Evolutionary conservation across 2,888 invertebrate genomes (phyloP), one percentile per base, ranked within the genome.

Genomic region (Drosophila paucipuncta): DNA sequence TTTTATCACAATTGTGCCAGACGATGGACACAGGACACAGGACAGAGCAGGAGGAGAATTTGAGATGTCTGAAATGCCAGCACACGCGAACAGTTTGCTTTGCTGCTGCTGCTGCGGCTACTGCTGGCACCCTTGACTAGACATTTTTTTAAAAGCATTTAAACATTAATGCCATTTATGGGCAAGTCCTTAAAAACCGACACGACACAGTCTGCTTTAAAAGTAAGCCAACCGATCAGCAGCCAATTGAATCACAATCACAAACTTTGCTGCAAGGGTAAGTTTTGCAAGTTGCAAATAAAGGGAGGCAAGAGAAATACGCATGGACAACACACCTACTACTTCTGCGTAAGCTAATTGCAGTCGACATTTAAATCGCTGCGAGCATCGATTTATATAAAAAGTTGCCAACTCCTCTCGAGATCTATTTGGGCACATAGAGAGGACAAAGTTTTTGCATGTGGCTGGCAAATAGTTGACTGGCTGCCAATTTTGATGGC

Each of bases 61-160:
- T n/a, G n/a, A 69, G 76, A 84, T 86, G 85, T 83, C 82, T 74
- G 71, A 83, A 75, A 82, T 88, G 88, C 86, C 88, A 54, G 65
- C 86, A 83, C 88, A 84, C 79, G 82, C 81, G 71, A 57, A 64
- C 68, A 85, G 87, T 87, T 86, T 86, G 75, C 85, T 88, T 86
- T 79, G 16, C 54, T 60, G 73, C 68, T 65, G 63, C 18, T 35
- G 13, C 53, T 60, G 78, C 67, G 65, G 65, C 68, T 16, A 2
- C 37, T 6, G 41, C 11, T 43, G n/a, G 43, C 43, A 25, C 62
- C 54, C 65, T 64, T 66, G 73, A 59, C 62, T 64, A 74, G 77
- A 81, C 75, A 76, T 78, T 83, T 77, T 76, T 80, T 78, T 61
- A 54, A 77, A 70, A 72, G 63, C 76, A 82, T 82, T 82, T 73